These are phyloP conservation scores for Acromyrmex heyeri DNA, from an alignment of 1,140 invertebrate genomes.

Conservation along the genomic window DNA sequence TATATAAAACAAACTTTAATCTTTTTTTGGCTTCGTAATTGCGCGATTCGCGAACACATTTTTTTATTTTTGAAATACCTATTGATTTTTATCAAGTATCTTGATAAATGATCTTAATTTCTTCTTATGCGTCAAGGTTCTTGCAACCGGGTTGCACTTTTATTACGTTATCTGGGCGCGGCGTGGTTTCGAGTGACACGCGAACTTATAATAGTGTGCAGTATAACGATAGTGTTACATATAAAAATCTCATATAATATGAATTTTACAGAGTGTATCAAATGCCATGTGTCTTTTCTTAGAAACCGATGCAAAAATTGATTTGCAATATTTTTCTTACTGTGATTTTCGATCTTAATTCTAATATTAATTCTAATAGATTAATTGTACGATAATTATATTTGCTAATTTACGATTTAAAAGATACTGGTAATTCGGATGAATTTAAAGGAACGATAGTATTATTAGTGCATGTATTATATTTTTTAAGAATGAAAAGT, in stretches of 20 bases:
- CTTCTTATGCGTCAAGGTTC: conserved; percentile 67
- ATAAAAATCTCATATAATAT: conserved; percentile 8
- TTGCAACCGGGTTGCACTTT: conserved; percentile 31
- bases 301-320: background rate
- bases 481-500: background rate
- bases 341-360: background rate
- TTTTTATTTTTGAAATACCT: conserved; percentile 50
- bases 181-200: conserved; percentile 46
- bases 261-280: background rate
- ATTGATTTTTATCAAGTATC: conserved; percentile 54
- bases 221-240: background rate
- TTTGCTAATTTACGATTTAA: background rate
- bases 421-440: background rate
- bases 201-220: conserved; percentile 24
- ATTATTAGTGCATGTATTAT: background rate
- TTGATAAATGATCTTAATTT: conserved; percentile 67
- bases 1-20: background rate
- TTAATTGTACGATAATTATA: background rate
- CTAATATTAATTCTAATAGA: background rate
- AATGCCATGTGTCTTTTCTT: background rate
- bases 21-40: conserved; percentile 1
- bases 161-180: conserved; percentile 20
- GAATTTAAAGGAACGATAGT: background rate
- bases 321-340: background rate
- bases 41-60: conserved; percentile 40